These are phyloP conservation scores for Lepus oiostolus DNA, from an alignment of 2,797 vertebrate genomes.

Conservation along the genomic window DNA sequence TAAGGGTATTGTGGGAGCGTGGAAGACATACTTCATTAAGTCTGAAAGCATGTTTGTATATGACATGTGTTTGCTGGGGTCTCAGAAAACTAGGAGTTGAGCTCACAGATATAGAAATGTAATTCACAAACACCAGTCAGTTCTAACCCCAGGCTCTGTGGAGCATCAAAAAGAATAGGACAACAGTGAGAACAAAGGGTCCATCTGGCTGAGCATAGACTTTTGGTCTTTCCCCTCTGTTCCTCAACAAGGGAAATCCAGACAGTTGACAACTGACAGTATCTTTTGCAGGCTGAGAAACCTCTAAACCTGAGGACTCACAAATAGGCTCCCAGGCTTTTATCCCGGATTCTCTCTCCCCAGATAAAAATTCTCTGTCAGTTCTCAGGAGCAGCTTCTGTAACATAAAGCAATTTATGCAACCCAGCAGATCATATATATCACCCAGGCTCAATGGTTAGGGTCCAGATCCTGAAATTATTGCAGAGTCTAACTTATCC, in stretches of 20 bases:
- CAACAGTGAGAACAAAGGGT: not conserved
- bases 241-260: not conserved
- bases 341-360: not conserved
- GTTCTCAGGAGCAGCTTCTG: not conserved
- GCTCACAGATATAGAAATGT: not conserved
- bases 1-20: not conserved
- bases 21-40: not conserved
- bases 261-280: not conserved
- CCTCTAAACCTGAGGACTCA: conserved; percentile 18
- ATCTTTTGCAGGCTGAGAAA: not conserved
- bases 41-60: not conserved
- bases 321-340: conserved; percentile 1
- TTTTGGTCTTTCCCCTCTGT: not conserved
- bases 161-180: not conserved
- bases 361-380: not conserved
- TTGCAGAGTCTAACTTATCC: not conserved
- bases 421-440: not conserved
- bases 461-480: not conserved
- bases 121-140: not conserved
- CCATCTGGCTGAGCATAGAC: not conserved
- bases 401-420: not conserved
- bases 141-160: conserved; percentile 17
- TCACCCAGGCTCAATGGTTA: not conserved
- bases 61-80: not conserved
- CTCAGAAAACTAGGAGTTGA: not conserved